These are phyloP conservation scores for Catharus minimus DNA, from an alignment of 2,113 vertebrate species.

Conservation along the genomic window DNA sequence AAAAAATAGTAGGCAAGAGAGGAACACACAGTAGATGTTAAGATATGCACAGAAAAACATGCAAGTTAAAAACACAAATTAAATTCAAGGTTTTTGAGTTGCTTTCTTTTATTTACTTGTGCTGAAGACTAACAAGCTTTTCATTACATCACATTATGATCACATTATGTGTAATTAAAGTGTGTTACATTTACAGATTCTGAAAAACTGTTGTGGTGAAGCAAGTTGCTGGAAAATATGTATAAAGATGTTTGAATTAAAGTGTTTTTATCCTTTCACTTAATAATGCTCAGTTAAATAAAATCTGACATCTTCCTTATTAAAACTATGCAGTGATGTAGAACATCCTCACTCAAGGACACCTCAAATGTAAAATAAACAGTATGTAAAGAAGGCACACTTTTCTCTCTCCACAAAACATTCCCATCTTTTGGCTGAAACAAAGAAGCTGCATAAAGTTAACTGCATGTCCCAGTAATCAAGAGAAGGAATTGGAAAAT, in stretches of 20 bases:
- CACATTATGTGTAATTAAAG: not conserved
- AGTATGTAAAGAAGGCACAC: not conserved
- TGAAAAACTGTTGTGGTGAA: conserved; percentile 17
- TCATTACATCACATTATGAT: conserved; percentile 2
- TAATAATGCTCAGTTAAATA: conserved; percentile 8
- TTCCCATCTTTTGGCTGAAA: conserved; percentile 20
- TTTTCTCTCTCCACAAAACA: not conserved
- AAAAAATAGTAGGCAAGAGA: not conserved
- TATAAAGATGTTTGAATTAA: not conserved
- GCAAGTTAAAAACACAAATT: not conserved
- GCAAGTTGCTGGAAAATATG: conserved; percentile 15
- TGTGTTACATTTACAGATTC: not conserved
- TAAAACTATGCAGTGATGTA: not conserved
- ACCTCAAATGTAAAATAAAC: conserved; percentile 20
- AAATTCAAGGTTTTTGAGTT: not conserved
- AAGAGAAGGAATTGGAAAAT: conserved; percentile 29
- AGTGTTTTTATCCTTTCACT: not conserved
- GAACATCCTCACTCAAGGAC: not conserved
- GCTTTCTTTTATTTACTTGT: conserved; percentile 21
- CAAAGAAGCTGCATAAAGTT: conserved; percentile 15
- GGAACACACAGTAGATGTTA: not conserved
- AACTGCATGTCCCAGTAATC: conserved; percentile 14
- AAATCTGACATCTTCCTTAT: conserved; percentile 8
- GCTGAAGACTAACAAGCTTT: conserved; percentile 26
- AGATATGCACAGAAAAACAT: conserved; percentile 18